A percentile compares a stretch with the other conserved stretches of the same genome.
These are phyloP conservation scores for Agrochola macilenta DNA, from an alignment of 2,888 invertebrate species.

Conservation along the genomic window DNA sequence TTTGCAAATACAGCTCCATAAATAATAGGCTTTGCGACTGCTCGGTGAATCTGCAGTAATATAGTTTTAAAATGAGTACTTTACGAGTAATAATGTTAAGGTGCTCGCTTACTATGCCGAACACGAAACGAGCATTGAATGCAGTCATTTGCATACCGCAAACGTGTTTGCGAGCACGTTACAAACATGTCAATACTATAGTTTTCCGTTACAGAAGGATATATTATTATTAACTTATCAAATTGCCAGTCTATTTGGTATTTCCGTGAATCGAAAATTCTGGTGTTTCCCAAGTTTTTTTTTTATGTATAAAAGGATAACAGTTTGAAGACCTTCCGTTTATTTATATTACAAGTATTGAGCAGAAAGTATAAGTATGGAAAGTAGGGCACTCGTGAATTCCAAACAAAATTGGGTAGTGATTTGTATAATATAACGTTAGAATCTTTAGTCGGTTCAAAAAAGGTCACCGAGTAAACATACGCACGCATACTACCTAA, in stretches of 20 bases:
- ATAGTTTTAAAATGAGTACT: conserved; percentile 32
- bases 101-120: conserved; percentile 47
- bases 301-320: background rate
- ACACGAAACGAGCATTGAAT: conserved; percentile 57
- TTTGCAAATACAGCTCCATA: background rate
- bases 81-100: conserved; percentile 40
- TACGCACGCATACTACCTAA: conserved; percentile 36
- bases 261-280: too few relatives aligned
- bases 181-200: conserved; percentile 33
- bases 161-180: conserved; percentile 57
- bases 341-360: conserved; percentile 38
- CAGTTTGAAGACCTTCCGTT: background rate
- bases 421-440: conserved; percentile 59
- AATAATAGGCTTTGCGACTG: background rate
- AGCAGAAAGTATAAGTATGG: conserved; percentile 25
- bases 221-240: conserved; percentile 13
- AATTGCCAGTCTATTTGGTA: background rate
- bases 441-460: conserved; percentile 46
- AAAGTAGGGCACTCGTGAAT: conserved; percentile 44
- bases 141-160: conserved; percentile 53
- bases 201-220: conserved; percentile 26
- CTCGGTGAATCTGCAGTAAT: conserved; percentile 9
- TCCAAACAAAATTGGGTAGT: conserved; percentile 45
- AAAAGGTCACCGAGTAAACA: conserved; percentile 48
- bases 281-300: background rate